Evolutionary conservation across 2,113 vertebrate genomes (phyloP).

Genomic region (Lophura nycthemera): DNA sequence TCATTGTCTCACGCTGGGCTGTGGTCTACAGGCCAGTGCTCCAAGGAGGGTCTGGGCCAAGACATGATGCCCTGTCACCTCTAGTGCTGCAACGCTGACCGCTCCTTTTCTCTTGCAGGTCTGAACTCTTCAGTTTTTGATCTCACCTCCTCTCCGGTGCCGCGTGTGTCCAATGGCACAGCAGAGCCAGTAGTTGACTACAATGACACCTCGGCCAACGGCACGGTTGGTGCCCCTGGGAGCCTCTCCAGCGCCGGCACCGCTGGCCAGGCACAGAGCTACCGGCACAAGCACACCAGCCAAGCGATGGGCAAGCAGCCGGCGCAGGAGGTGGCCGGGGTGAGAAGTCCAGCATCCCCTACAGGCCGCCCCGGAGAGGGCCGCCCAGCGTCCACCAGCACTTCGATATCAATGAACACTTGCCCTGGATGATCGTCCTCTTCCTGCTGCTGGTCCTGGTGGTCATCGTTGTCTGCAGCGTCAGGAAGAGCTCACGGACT

Average conservation of each 20-base stretch:
- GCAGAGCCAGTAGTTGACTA: conserved; percentile 38
- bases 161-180: conserved; percentile 38
- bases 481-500: conserved; percentile 91
- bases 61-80: neutral
- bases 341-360: conserved; percentile 72
- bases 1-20: neutral
- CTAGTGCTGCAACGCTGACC: neutral
- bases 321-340: conserved; percentile 72
- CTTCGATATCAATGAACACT: conserved; percentile 97
- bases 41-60: neutral
- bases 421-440: conserved; percentile 98
- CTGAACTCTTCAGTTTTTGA: conserved; percentile 74
- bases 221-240: conserved; percentile 5
- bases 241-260: conserved; percentile 20
- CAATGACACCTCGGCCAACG: conserved; percentile 63
- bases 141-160: conserved; percentile 71
- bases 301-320: conserved; percentile 74
- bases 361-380: conserved; percentile 85
- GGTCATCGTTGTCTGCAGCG: conserved; percentile 92
- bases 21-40: conserved; percentile 19
- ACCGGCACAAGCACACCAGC: conserved; percentile 69
- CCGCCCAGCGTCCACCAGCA: conserved; percentile 84
- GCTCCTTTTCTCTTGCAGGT: conserved; percentile 69
- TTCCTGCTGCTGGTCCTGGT: conserved; percentile 92
- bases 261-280: conserved; percentile 68